Evolutionary conservation across 2,888 invertebrate species (phyloP).

Genomic region (Leptinotarsa juncta): DNA sequence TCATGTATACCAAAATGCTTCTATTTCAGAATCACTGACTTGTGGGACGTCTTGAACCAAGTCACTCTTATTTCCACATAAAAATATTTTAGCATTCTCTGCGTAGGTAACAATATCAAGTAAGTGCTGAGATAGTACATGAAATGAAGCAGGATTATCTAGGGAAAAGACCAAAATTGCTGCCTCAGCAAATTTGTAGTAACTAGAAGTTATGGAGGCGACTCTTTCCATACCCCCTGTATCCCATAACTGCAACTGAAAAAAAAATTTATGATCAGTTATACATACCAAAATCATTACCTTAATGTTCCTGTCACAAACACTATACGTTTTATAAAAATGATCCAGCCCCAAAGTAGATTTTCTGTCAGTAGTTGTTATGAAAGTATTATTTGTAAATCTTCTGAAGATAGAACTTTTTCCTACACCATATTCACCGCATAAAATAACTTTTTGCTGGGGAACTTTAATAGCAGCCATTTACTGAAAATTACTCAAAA

Average conservation of each 20-base stretch:
- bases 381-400: slow-evolving; percentile 89
- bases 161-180: slow-evolving; percentile 92
- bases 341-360: slow-evolving; percentile 94
- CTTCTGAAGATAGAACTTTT: slow-evolving; percentile 93
- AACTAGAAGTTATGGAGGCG: slow-evolving; percentile 93
- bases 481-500: slow-evolving; percentile 8
- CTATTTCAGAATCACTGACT: slow-evolving; percentile 88
- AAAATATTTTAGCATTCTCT: slow-evolving; percentile 94
- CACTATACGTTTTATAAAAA: slow-evolving; percentile 82
- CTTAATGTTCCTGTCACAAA: slow-evolving; percentile 82
- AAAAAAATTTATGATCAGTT: slow-evolving; percentile 29
- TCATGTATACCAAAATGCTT: slow-evolving; percentile 78
- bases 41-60: slow-evolving; percentile 79
- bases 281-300: slow-evolving; percentile 64
- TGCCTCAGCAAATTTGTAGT: slow-evolving; percentile 95
- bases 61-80: slow-evolving; percentile 93
- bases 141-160: slow-evolving; percentile 92
- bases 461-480: slow-evolving; percentile 89
- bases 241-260: slow-evolving; percentile 93
- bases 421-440: slow-evolving; percentile 96
- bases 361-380: slow-evolving; percentile 83
- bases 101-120: slow-evolving; percentile 94
- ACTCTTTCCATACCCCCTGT: slow-evolving; percentile 97
- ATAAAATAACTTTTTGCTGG: slow-evolving; percentile 91
- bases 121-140: slow-evolving; percentile 90